Evolutionary conservation across 2,888 invertebrate genomes (phyloP), one percentile per base, ranked within the genome.

Genomic region (Pandemis corylana): DNA sequence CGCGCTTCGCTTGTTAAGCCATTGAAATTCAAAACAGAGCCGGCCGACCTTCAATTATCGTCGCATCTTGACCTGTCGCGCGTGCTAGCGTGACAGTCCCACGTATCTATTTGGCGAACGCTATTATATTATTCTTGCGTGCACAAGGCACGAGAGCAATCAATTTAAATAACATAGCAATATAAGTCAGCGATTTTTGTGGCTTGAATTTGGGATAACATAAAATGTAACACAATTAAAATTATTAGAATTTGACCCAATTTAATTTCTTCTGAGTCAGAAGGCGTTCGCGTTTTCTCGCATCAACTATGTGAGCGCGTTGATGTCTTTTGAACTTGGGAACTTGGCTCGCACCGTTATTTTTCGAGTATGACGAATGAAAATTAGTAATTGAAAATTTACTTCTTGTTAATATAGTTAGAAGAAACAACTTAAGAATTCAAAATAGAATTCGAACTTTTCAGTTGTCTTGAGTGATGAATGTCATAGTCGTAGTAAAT

Each of bases 11-110:
- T 75, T 67, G 75, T 75, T 75, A 75, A 71, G 62, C 36, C 73
- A 65, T 75, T 75, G 75, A 71, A 46, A 67, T 71, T 75, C 44
- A 70, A 70, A 44, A 69, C 15, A 44, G 15, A 61, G 72, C 61
- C 72, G 66, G 72, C 61, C 72, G 66, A 46, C 46, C 66, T 66
- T 72, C 67, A 62, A 62, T 62, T 62, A 61, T 61, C 36, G 20
- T 10, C 59, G 28, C 59, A 12, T 13, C 13, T 62, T 62, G 62
- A 62, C 36, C 62, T 62, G 62, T 62, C 62, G 62, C 62, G 20
- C 15, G 56, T 13, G 62, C n/a, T 28, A 13, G 41, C 41, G 62
- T 36, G 61, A 36, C 61, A 61, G 61, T 13, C 5, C 36, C 61
- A 28, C 62, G 62, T 41, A 41, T 62, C 62, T 41, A 62, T 62